Evolutionary conservation across 2,113 vertebrate species (phyloP), one percentile per base, ranked within the genome.

Genomic region (Raphicerus campestris): DNA sequence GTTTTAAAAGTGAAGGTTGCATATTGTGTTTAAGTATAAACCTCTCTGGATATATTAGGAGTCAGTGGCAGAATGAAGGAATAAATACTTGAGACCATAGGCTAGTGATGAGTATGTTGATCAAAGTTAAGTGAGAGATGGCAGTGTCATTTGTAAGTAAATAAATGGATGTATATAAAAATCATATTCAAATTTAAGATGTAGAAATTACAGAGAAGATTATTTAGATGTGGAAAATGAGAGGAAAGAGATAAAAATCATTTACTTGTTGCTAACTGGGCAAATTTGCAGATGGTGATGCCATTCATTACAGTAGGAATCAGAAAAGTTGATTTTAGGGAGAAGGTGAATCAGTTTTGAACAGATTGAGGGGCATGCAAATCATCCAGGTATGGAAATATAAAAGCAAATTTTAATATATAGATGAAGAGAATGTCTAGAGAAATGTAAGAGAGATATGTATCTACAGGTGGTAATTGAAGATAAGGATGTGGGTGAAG

Each of bases 341-440:
- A 42, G 35, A 35, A 80, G 11, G 11, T 35, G 49, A 35, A 3
- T 22, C 30, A 42, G 16, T 24, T 55, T 42, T 16, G 20, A n/a
- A 60, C 9, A 2, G 32, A 6, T 9, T 7, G 24, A 4, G 15
- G 22, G 30, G 20, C 1, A 1, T 30, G 32, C 2, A 5, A 10
- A 10, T 73, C 4, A 14, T 19, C 30, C 2, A 16, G 8, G 6
- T 32, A 22, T 2, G 42, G 32, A 70, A 26, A 17, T 32, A 10
- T 6, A 10, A 39, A 17, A 35, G 9, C 42, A 1, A 47, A 13
- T 45, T 49, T 13, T 22, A 4, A 22, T 10, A 42, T 1, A 8
- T 28, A 58, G 22, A 13, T 16, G 39, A 22, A 60, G 26, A 85
- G 8, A 60, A 20, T 14, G 3, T 1, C 8, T 42, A 32, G 47